phyloP scores from a whole-genome alignment of 2,888 invertebrate species.

The Acleris literana region DNA sequence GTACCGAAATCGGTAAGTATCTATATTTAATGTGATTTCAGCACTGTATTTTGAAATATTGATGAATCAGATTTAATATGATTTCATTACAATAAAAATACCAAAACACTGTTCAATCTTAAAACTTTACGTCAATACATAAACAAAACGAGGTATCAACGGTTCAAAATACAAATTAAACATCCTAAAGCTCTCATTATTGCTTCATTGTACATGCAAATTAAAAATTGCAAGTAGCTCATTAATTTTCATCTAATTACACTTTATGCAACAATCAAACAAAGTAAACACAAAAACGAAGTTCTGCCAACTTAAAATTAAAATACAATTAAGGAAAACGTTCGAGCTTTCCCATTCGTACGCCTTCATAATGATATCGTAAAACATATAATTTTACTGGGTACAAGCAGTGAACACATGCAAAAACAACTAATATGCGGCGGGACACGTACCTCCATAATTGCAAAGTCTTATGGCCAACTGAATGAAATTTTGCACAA shows the following conservation, averaged over 20 bases:
- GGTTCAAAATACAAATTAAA: background rate
- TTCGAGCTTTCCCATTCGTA: conserved; percentile 45
- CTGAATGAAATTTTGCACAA: conserved; percentile 62
- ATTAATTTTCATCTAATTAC: conserved; percentile 28
- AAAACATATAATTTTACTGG: conserved; percentile 53
- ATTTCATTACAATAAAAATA: too few relatives aligned
- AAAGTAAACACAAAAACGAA: conserved; percentile 40
- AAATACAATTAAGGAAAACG: conserved; percentile 59
- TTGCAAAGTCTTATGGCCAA: conserved; percentile 42
- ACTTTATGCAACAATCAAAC: conserved; percentile 37
- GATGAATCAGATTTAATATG: too few relatives aligned
- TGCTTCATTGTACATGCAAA: conserved; percentile 11
- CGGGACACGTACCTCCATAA: conserved; percentile 42
- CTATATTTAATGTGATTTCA: background rate
- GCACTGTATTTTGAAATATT: background rate
- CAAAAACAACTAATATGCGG: conserved; percentile 50
- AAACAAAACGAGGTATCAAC: too few relatives aligned
- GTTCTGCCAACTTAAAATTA: conserved; percentile 50
- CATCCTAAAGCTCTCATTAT: background rate
- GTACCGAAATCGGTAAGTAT: conserved; percentile 4
- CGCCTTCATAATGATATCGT: conserved; percentile 56
- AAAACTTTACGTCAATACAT: too few relatives aligned
- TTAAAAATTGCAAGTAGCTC: background rate
- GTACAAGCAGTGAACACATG: conserved; percentile 46
- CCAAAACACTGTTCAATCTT: too few relatives aligned